Percentiles rank a stretch among this genome's conserved stretches.
phyloP scores from a whole-genome alignment of 2,797 vertebrate species.

The Lepilemur ruficaudatus region DNA sequence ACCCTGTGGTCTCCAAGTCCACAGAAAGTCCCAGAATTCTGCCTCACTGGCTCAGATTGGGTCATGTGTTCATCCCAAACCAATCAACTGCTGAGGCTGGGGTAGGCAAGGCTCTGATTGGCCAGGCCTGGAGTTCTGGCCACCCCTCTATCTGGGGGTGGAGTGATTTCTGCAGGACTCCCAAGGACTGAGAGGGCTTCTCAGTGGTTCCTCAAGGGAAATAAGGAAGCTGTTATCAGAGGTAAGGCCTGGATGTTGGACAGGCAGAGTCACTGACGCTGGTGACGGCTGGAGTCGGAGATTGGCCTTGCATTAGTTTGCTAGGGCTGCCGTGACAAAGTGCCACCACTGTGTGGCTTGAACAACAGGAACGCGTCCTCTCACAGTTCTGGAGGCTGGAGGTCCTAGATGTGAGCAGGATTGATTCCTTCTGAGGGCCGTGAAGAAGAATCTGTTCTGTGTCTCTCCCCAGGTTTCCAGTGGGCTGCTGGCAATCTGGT shows the following conservation, averaged over 20 bases:
- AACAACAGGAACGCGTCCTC: neutral
- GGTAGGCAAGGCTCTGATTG: neutral
- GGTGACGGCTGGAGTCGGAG: neutral
- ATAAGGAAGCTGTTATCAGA: neutral
- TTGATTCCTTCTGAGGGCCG: neutral
- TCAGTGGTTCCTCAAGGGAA: neutral
- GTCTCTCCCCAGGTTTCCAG: neutral
- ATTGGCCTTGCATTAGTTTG: neutral
- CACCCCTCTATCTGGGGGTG: rapidly evolving
- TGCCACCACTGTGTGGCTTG: neutral
- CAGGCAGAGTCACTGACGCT: neutral
- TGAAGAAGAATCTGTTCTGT: neutral
- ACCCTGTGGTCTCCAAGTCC: neutral
- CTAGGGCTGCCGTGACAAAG: neutral
- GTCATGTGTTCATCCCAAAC: neutral
- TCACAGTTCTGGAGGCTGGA: neutral
- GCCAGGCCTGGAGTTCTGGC: neutral
- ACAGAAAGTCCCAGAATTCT: neutral
- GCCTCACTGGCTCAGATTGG: neutral
- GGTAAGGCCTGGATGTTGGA: neutral
- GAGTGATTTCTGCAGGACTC: neutral
- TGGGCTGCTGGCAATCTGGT: neutral
- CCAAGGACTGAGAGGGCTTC: neutral
- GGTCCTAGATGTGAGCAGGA: neutral
- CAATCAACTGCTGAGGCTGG: neutral